Conservation (phyloP, 2,888 invertebrate genomes). For the Caenorhabditis virilis region DNA sequence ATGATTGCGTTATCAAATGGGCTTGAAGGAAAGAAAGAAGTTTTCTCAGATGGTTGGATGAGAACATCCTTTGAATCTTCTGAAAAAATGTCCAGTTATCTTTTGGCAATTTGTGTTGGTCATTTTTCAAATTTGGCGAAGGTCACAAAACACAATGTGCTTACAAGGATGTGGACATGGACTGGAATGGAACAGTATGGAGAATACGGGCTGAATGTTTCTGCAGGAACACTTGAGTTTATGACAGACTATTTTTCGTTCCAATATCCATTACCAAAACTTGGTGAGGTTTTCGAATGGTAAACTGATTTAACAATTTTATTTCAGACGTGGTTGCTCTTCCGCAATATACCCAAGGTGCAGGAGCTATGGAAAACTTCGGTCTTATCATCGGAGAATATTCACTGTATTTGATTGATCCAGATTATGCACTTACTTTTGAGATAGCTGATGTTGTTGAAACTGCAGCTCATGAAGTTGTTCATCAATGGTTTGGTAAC, state of each 20-base stretch:
- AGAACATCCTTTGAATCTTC: conserved; percentile 30
- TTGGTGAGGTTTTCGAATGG: no score
- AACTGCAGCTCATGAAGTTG: conserved; percentile 45
- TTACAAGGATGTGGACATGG: conserved; percentile 77
- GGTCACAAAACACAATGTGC: conserved; percentile 14
- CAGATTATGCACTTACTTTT: conserved; percentile 31
- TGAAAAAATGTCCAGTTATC: conserved; percentile 75
- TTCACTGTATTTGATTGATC: conserved; percentile 32
- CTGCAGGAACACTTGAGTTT: conserved; percentile 72
- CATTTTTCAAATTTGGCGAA: conserved; percentile 75
- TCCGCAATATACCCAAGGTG: conserved; percentile 34
- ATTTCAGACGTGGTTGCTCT: conserved; percentile 37
- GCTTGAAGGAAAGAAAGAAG: conserved; percentile 5
- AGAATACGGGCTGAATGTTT: conserved; percentile 54
- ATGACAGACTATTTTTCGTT: conserved; percentile 80
- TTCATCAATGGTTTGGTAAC: conserved; percentile 59
- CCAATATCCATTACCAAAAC: conserved; percentile 55
- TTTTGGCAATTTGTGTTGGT: conserved; percentile 84
- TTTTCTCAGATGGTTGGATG: conserved; percentile 24
- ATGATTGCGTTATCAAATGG: conserved; percentile 43
- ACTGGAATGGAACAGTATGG: conserved; percentile 74
- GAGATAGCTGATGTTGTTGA: conserved; percentile 28
- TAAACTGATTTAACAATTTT: neutral
- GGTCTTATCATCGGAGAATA: conserved; percentile 48
- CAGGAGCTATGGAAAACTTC: conserved; percentile 50